Percentiles rank a stretch among this genome's conserved stretches.
Conservation (phyloP, 2,888 invertebrate genomes). For the Leptopterna dolabrata region DNA sequence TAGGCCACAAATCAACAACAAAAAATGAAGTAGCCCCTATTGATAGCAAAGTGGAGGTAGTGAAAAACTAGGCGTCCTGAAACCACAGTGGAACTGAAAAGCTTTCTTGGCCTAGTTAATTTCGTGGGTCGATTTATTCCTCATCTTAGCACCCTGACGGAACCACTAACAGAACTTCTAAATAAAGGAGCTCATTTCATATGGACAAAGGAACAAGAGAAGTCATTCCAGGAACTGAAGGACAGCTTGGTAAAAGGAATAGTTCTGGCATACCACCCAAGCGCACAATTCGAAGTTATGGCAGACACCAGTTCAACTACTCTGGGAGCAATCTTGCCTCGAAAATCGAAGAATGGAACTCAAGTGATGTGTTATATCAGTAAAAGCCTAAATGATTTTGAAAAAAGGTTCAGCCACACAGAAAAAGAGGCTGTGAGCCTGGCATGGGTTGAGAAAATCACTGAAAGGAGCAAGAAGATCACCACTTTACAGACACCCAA, state of each 20-base stretch:
- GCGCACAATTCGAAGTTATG: not conserved
- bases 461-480: too few relatives aligned
- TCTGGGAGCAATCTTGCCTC: not conserved
- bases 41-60: not conserved
- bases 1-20: conserved; percentile 1
- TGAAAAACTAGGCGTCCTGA: too few relatives aligned
- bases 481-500: too few relatives aligned
- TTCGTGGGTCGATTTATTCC: not conserved
- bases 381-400: not conserved
- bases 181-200: not conserved
- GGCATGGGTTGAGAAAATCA: too few relatives aligned
- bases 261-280: not conserved
- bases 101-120: too few relatives aligned
- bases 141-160: not conserved
- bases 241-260: not conserved
- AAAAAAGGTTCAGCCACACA: not conserved
- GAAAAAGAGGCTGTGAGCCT: too few relatives aligned
- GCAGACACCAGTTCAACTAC: not conserved
- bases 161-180: not conserved
- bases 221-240: not conserved
- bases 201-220: not conserved
- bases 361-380: not conserved
- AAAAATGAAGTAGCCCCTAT: not conserved
- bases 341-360: not conserved
- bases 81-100: too few relatives aligned